phyloP scores from a whole-genome alignment of 2,113 vertebrate species.

The Sarotherodon lohbergeri region DNA sequence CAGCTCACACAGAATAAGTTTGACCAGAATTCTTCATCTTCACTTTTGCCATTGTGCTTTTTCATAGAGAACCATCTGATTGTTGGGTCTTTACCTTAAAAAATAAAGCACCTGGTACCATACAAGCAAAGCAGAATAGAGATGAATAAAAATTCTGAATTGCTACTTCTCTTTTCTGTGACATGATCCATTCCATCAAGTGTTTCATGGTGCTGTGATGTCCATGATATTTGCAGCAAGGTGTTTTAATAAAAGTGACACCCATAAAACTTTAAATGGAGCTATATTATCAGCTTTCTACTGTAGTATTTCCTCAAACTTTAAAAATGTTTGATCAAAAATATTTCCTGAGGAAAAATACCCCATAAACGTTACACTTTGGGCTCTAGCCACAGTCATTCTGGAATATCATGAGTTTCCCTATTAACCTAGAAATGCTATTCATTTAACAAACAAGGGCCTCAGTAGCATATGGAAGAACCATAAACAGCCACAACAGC shows the following conservation, averaged over 20 bases:
- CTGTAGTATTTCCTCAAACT: not conserved
- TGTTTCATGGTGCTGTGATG: not conserved
- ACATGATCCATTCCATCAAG: not conserved
- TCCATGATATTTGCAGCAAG: not conserved
- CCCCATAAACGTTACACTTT: not conserved
- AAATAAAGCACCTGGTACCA: not conserved
- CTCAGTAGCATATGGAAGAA: not conserved
- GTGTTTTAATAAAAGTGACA: not conserved
- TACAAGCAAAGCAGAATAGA: not conserved
- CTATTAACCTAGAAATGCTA: not conserved
- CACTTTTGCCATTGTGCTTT: not conserved
- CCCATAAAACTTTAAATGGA: not conserved
- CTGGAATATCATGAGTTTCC: not conserved
- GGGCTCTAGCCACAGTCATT: not conserved
- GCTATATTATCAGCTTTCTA: not conserved
- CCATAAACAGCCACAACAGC: not conserved
- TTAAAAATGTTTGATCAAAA: not conserved
- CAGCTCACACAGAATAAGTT: not conserved
- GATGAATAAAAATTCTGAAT: not conserved
- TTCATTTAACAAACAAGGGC: not conserved
- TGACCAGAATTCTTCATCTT: not conserved
- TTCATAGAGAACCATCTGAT: not conserved
- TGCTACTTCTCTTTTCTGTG: not conserved
- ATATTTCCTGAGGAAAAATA: not conserved
- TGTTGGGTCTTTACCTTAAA: not conserved